Conservation (phyloP, 2,888 invertebrate species). For the Epiperipatus broadwayi region DNA sequence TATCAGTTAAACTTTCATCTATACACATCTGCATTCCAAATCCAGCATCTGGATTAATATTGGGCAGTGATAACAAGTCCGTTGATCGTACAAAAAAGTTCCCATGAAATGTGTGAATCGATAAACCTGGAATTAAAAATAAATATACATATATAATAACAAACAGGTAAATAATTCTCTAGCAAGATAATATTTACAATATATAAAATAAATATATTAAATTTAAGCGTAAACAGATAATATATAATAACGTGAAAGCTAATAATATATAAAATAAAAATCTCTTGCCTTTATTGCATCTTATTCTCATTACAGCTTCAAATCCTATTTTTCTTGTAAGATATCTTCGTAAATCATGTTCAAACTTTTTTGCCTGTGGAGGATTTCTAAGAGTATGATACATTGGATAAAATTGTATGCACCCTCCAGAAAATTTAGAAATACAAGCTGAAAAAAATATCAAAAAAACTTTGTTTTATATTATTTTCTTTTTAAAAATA, state of each 20-base stretch:
- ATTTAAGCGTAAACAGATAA: too few species aligned
- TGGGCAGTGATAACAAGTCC: conserved; percentile 81
- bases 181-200: too few species aligned
- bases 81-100: conserved; percentile 98
- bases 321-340: conserved; percentile 91
- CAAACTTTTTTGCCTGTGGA: conserved; percentile 51
- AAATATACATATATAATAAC: too few species aligned
- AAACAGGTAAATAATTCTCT: conserved; percentile 5
- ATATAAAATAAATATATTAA: too few species aligned
- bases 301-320: conserved; percentile 91
- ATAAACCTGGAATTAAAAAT: conserved; percentile 44
- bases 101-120: conserved; percentile 95
- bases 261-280: too few species aligned
- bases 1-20: conserved; percentile 68
- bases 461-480: too few species aligned
- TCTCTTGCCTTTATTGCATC: conserved; percentile 60
- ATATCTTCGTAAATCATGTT: conserved; percentile 61
- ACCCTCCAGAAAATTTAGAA: conserved; percentile 84
- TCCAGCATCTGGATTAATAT: conserved; percentile 92
- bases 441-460: conserved; percentile 41
- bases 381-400: conserved; percentile 52
- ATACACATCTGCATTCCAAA: conserved; percentile 95
- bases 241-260: too few species aligned
- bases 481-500: too few species aligned
- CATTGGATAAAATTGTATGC: conserved; percentile 68